Conservation (phyloP, 2,113 vertebrate species). For the Eclectus roratus region DNA sequence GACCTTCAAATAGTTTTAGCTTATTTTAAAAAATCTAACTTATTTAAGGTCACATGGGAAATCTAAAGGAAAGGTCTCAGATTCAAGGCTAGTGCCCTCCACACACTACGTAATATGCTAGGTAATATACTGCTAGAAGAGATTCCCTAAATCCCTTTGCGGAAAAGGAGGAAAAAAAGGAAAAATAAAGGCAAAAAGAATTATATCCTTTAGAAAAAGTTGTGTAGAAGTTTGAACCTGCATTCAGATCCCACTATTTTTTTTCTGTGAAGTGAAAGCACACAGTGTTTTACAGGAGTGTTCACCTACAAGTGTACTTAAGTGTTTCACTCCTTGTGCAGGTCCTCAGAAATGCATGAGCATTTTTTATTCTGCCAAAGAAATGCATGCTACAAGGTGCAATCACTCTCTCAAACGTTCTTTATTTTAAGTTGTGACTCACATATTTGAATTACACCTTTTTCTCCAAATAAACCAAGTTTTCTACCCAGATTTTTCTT, state of each 20-base stretch:
- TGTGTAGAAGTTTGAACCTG: background rate
- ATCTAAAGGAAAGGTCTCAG: background rate
- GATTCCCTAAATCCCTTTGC: background rate
- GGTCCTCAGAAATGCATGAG: background rate
- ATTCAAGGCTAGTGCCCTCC: background rate
- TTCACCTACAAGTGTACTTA: background rate
- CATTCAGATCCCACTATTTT: background rate
- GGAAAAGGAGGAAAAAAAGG: background rate
- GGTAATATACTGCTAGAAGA: background rate
- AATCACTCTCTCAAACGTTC: background rate
- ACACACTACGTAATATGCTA: background rate
- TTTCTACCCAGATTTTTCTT: constrained; percentile 39
- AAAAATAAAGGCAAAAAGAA: background rate
- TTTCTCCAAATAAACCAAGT: constrained; percentile 43
- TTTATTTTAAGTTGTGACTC: background rate
- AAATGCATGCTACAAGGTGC: background rate
- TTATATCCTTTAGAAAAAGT: background rate
- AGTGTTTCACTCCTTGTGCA: background rate
- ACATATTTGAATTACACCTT: constrained; percentile 8
- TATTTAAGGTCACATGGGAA: background rate
- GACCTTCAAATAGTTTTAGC: background rate
- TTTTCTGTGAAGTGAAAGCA: background rate
- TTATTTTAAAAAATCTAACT: background rate
- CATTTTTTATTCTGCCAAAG: background rate
- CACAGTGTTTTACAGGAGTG: background rate